phyloP scores from a whole-genome alignment of 2,888 invertebrate species.

The Agriotes lineatus region DNA sequence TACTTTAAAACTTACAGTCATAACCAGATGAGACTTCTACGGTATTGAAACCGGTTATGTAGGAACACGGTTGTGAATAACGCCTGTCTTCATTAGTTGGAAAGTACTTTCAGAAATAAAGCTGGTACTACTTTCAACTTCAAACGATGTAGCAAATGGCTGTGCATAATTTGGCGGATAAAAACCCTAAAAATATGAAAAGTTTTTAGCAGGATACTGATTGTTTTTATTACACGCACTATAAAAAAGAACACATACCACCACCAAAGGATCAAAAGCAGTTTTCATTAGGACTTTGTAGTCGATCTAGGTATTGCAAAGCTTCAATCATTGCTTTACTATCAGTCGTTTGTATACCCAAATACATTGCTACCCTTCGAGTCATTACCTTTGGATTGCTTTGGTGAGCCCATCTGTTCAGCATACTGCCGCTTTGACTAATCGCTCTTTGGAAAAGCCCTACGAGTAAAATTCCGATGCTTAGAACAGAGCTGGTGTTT shows the following conservation, averaged over 20 bases:
- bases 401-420: conserved; percentile 34
- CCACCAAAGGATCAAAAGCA: conserved; percentile 20
- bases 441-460: no score
- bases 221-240: no score
- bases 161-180: conserved; percentile 21
- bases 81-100: conserved; percentile 5
- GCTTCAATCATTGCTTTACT: conserved; percentile 1
- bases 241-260: no score
- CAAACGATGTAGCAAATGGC: conserved; percentile 24
- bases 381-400: conserved; percentile 15
- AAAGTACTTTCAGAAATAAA: conserved; percentile 21
- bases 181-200: conserved; percentile 25
- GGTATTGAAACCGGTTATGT: conserved; percentile 29
- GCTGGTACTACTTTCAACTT: conserved; percentile 19
- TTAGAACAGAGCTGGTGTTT: no score
- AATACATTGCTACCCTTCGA: neutral
- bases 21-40: conserved; percentile 38
- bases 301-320: conserved; percentile 26
- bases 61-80: conserved; percentile 24
- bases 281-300: conserved; percentile 9
- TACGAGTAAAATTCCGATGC: no score
- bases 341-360: conserved; percentile 8
- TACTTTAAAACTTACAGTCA: no score
- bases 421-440: conserved; percentile 32
- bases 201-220: no score